phyloP scores from a whole-genome alignment of 2,113 vertebrate genomes.

The Neodon shergylaensis region DNA sequence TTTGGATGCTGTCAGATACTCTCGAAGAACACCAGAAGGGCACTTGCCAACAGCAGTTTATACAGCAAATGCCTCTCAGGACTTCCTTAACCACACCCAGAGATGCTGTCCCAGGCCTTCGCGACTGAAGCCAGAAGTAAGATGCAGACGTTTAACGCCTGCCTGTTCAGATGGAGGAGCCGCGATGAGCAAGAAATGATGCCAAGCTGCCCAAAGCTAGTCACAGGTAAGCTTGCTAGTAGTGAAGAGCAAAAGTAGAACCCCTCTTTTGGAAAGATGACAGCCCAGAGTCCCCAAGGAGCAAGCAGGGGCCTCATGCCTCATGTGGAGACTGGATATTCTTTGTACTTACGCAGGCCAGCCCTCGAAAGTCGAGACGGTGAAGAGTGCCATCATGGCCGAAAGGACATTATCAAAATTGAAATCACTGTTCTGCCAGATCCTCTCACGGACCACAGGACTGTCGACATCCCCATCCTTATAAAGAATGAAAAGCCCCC shows the following conservation, averaged over 20 bases:
- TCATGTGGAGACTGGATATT: rapidly evolving
- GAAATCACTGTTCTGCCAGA: conserved; percentile 98
- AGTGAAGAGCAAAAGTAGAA: not conserved
- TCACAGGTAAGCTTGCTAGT: not conserved
- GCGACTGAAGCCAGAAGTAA: not conserved
- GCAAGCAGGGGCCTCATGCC: not conserved
- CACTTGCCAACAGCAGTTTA: not conserved
- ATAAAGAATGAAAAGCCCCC: conserved; percentile 96
- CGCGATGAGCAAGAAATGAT: not conserved
- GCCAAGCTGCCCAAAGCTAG: not conserved
- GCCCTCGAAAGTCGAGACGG: conserved; percentile 98
- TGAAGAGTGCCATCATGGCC: conserved; percentile 99
- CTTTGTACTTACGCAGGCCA: conserved; percentile 95
- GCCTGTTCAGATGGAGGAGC: not conserved
- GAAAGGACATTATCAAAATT: conserved; percentile 99
- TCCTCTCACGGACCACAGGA: conserved; percentile 92
- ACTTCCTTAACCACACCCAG: not conserved
- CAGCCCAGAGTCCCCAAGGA: not conserved
- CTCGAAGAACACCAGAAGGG: not conserved
- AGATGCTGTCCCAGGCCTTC: not conserved
- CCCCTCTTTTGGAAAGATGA: not conserved
- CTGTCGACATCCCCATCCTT: conserved; percentile 98
- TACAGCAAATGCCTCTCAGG: not conserved
- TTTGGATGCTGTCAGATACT: not conserved
- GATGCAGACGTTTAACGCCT: not conserved